Evolutionary conservation across 2,888 invertebrate genomes (phyloP).

Genomic region (Heliconius sara): DNA sequence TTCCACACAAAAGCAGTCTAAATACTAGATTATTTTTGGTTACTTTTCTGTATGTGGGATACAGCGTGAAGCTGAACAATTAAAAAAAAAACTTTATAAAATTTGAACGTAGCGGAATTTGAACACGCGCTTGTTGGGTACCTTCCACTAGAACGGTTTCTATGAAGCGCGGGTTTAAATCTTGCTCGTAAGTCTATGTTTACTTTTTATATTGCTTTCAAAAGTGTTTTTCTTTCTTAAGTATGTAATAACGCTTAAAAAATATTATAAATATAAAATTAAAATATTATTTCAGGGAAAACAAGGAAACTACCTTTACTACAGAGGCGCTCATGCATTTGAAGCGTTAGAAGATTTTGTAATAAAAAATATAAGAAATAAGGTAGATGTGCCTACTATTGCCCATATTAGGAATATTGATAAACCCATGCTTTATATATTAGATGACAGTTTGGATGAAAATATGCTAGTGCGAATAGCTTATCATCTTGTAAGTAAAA

Average conservation of each 20-base stretch:
- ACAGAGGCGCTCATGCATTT: constrained; percentile 84
- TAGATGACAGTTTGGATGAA: constrained; percentile 80
- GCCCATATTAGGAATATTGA: constrained; percentile 57
- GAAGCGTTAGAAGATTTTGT: constrained; percentile 86
- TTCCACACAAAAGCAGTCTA: too few species aligned
- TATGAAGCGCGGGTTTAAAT: too few species aligned
- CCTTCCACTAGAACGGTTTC: too few species aligned
- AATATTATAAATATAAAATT: too few species aligned
- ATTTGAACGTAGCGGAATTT: too few species aligned
- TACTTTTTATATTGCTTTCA: too few species aligned
- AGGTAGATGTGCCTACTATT: constrained; percentile 61
- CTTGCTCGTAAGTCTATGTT: too few species aligned
- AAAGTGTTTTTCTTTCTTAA: too few species aligned
- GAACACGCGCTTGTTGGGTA: too few species aligned
- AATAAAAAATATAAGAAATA: constrained; percentile 81
- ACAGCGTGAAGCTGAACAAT: not conserved
- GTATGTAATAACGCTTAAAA: not conserved
- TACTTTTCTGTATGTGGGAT: not conserved
- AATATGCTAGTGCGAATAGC: constrained; percentile 86
- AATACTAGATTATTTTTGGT: not conserved
- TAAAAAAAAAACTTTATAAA: not conserved
- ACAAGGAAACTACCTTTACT: constrained; percentile 82
- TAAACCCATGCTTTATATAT: constrained; percentile 79
- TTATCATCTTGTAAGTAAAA: constrained; percentile 87
- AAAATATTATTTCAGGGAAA: constrained; percentile 68